These are phyloP conservation scores for Octomys mimax DNA, from an alignment of 2,797 vertebrate genomes.

Conservation along the genomic window DNA sequence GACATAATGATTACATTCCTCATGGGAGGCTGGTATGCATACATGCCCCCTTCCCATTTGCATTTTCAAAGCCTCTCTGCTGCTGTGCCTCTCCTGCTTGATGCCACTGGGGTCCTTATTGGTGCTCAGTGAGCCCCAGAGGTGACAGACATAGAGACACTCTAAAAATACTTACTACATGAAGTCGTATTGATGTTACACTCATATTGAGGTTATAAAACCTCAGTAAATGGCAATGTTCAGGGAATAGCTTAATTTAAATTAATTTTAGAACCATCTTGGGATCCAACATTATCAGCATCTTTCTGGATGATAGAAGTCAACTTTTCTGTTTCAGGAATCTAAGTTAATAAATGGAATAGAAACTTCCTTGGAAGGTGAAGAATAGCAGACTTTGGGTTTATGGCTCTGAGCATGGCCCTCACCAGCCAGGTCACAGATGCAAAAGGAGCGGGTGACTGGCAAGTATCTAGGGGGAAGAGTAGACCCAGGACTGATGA, in stretches of 20 bases:
- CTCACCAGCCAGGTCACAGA: not conserved
- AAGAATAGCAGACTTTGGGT: not conserved
- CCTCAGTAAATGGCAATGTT: not conserved
- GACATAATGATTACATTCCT: not conserved
- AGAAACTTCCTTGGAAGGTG: not conserved
- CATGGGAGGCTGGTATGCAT: not conserved
- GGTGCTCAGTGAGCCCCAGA: not conserved
- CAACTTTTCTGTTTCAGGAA: not conserved
- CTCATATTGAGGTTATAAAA: not conserved
- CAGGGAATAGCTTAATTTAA: not conserved
- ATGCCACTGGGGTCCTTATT: not conserved
- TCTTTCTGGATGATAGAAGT: not conserved
- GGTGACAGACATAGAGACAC: accelerated
- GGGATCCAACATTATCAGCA: not conserved
- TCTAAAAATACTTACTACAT: not conserved
- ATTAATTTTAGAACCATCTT: constrained; percentile 22
- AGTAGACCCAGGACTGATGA: not conserved
- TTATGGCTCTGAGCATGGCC: not conserved
- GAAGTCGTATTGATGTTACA: not conserved
- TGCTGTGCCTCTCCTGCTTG: not conserved
- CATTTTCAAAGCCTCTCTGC: not conserved
- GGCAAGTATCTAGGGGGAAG: not conserved
- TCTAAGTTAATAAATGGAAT: not conserved
- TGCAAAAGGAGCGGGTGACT: not conserved
- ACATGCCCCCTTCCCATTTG: too few species aligned